phyloP scores from a whole-genome alignment of 2,888 invertebrate genomes.

The Perithous albicinctus region DNA sequence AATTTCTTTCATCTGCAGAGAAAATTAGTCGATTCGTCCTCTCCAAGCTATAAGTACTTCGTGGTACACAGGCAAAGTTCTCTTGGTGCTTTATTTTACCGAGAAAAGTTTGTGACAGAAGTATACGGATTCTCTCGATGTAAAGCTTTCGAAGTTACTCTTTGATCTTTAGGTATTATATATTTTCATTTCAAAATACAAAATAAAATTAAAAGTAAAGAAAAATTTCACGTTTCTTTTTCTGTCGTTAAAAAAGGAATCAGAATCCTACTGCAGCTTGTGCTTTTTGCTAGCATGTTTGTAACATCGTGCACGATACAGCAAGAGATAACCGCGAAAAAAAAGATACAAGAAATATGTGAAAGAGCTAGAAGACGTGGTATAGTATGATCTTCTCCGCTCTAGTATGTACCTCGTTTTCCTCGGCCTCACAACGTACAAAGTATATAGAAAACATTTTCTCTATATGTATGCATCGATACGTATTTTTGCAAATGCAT shows the following conservation, averaged over 20 bases:
- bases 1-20: neutral
- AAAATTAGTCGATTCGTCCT: neutral
- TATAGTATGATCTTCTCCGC: neutral
- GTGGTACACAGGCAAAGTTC: neutral
- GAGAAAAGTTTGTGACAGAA: neutral
- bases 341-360: neutral
- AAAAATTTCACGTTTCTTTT: neutral
- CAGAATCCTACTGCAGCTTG: neutral
- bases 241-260: neutral
- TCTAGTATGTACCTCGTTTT: neutral
- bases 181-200: neutral
- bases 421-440: neutral
- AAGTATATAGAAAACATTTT: neutral
- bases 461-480: neutral
- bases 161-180: neutral
- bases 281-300: neutral
- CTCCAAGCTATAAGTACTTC: neutral
- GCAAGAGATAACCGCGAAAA: neutral
- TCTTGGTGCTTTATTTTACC: neutral
- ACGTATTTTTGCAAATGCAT: neutral
- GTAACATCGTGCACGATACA: neutral
- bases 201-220: neutral
- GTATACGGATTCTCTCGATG: neutral
- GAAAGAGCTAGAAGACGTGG: neutral
- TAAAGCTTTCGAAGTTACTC: neutral